These are phyloP conservation scores for Phylloscopus whistleri DNA, from an alignment of 2,113 vertebrate genomes.

Conservation along the genomic window DNA sequence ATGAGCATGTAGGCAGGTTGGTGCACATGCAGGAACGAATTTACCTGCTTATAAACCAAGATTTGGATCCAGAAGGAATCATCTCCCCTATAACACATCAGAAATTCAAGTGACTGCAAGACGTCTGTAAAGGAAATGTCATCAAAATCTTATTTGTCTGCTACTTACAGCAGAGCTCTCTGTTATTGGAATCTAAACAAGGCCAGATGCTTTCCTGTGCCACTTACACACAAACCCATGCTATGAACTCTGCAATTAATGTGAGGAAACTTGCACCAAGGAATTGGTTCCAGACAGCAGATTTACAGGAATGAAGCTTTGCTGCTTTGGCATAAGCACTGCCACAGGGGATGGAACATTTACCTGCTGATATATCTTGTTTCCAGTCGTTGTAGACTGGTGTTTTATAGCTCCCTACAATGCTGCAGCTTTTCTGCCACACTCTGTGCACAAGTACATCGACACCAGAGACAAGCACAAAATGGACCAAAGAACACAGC, in stretches of 20 bases:
- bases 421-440: not conserved
- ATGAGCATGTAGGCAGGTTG: not conserved
- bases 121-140: not conserved
- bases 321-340: not conserved
- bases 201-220: not conserved
- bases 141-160: not conserved
- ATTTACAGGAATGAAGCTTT: not conserved
- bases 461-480: not conserved
- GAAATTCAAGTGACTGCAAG: not conserved
- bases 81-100: not conserved
- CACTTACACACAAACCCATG: not conserved
- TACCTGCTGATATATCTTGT: not conserved
- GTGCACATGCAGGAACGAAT: not conserved
- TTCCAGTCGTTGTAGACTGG: not conserved
- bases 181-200: not conserved
- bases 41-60: not conserved
- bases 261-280: not conserved
- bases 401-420: not conserved
- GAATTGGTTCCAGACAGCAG: not conserved
- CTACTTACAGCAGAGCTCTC: not conserved
- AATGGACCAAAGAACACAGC: not conserved
- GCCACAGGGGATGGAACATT: conserved; percentile 22
- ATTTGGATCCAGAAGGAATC: not conserved
- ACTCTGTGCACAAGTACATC: not conserved
- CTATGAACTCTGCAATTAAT: not conserved